phyloP scores from a whole-genome alignment of 2,797 vertebrate genomes.

The Lateolabrax maculatus region DNA sequence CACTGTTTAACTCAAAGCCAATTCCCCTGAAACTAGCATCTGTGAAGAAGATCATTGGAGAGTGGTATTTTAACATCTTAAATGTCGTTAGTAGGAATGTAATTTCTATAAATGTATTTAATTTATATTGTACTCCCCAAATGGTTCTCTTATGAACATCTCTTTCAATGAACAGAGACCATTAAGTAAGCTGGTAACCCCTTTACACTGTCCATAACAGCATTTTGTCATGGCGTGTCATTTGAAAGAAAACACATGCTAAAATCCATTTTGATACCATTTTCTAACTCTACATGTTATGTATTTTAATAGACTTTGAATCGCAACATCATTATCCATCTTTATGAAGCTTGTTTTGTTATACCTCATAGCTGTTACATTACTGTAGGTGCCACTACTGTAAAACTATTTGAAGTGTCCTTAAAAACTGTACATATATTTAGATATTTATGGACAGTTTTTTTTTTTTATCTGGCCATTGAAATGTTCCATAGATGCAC shows the following conservation, averaged over 20 bases:
- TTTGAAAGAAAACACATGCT: neutral
- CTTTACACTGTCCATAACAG: neutral
- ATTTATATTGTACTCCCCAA: neutral
- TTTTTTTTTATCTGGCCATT: conserved; percentile 1
- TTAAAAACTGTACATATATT: conserved; percentile 62
- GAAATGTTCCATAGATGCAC: neutral
- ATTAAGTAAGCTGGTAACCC: neutral
- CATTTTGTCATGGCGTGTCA: no score
- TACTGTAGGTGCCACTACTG: neutral
- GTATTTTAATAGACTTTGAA: neutral
- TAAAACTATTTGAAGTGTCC: conserved; percentile 71
- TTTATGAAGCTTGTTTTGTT: conserved; percentile 2
- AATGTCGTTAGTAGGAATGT: neutral
- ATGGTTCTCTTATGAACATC: neutral
- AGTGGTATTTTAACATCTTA: neutral
- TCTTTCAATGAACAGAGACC: neutral
- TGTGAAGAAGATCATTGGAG: neutral
- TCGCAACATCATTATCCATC: neutral
- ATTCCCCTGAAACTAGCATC: neutral
- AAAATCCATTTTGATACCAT: neutral
- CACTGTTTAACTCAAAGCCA: no score
- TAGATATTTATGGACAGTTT: conserved; percentile 8
- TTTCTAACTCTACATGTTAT: conserved; percentile 2
- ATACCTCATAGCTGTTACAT: conserved; percentile 40
- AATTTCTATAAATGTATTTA: neutral